Base-by-base conservation (phyloP, 2,113 vertebrate species). In the Podarcis raffonei region DNA sequence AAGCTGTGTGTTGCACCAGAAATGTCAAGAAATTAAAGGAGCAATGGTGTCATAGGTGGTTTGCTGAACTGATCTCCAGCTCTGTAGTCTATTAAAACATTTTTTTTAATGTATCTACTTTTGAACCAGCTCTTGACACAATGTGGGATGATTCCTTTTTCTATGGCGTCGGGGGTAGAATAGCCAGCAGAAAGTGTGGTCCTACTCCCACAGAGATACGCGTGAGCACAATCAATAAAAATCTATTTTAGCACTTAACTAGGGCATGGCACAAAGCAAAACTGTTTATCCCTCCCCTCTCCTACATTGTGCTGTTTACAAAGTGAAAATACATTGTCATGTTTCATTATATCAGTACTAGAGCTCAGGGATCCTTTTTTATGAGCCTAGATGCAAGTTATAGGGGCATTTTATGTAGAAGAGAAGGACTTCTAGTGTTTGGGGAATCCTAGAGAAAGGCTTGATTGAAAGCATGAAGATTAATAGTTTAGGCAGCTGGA, bases 231-330 rank as follows among this genome's bases (percentile, higher is more conserved):
- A 88, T 88, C 80, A 66, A 88, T 88, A 83, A 88, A 88, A 76
- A 83, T 83, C 80, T 83, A 83, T 88, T 88, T 88, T 83, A 83
- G 80, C n/a, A 65, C 80, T 83, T 88, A 88, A 83, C 57, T 48
- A 83, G 80, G 80, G 30, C 80, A 83, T 27, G n/a, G 71, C 27
- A 66, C 80, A 88, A 88, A 83, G 57, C 87, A 83, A 75, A 88
- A 83, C 53, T 59, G 6, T 74, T 42, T 66, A 37, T 78, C 27
- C 25, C 53, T 42, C 16, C 6, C 1, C 68, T 25, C 22, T 65
- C 32, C 72, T 83, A 66, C 66, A 88, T 76, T 76, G 80, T 83
- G 81, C 71, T 83, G 80, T 88, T 83, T 88, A 68, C 59, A 88
- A 66, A 66, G 37, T 76, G 71, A 88, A 88, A 83, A 66, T 76